Evolutionary conservation across 2,888 invertebrate genomes (phyloP).

Genomic region (Epistrophella euchroma): DNA sequence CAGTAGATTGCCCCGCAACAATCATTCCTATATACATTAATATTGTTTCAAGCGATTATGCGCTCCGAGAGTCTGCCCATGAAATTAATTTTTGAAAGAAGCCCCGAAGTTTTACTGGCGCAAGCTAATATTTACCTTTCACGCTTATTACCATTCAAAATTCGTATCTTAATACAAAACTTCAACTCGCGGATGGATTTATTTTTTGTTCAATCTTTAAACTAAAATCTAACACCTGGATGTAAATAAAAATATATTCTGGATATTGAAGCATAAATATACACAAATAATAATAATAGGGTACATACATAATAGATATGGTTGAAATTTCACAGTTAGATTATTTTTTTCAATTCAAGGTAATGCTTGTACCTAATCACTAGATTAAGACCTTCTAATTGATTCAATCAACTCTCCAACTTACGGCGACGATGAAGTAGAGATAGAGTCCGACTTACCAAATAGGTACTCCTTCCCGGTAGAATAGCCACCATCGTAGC

Average conservation of each 20-base stretch:
- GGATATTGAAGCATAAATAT: neutral
- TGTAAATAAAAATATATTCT: conserved; percentile 38
- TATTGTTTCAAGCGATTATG: conserved; percentile 15
- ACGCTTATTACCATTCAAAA: conserved; percentile 51
- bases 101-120: conserved; percentile 37
- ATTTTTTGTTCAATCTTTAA: neutral
- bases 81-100: conserved; percentile 40
- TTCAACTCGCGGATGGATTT: neutral
- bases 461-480: conserved; percentile 83
- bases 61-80: conserved; percentile 34
- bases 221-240: conserved; percentile 8
- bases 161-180: conserved; percentile 44
- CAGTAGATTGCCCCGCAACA: conserved; percentile 16
- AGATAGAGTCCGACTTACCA: conserved; percentile 79
- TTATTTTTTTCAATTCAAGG: conserved; percentile 39
- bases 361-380: conserved; percentile 46
- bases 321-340: conserved; percentile 60
- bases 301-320: conserved; percentile 4
- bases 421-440: neutral
- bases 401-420: conserved; percentile 45
- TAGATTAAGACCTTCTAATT: conserved; percentile 65
- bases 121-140: conserved; percentile 50
- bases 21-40: neutral
- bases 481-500: conserved; percentile 77
- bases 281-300: neutral